Conservation (phyloP, 2,797 vertebrate genomes). For the Leontopithecus rosalia region DNA sequence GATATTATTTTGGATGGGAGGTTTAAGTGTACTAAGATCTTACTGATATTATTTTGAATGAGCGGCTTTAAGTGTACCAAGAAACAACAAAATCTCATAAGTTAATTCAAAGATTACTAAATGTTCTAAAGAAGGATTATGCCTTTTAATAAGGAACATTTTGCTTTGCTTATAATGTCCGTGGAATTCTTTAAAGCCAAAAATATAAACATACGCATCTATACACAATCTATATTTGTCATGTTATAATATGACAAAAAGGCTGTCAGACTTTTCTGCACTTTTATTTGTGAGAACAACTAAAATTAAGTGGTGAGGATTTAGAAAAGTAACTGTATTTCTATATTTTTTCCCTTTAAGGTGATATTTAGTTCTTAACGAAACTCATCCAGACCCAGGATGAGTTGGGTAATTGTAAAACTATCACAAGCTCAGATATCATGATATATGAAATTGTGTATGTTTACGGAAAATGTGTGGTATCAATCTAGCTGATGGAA, state of each 20-base stretch:
- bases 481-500: not conserved
- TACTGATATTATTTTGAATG: not conserved
- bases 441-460: not conserved
- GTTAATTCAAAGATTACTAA: slow-evolving; percentile 24
- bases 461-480: not conserved
- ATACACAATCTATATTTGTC: not conserved
- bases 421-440: not conserved
- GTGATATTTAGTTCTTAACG: not conserved
- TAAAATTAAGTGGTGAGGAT: slow-evolving; percentile 22
- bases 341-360: not conserved
- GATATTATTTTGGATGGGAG: not conserved
- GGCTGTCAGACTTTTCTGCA: not conserved
- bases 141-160: slow-evolving; percentile 11
- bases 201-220: not conserved
- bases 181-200: not conserved
- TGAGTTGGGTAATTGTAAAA: not conserved
- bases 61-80: not conserved
- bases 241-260: not conserved
- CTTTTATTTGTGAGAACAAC: slow-evolving; percentile 28
- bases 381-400: not conserved
- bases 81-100: slow-evolving; percentile 14
- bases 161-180: not conserved
- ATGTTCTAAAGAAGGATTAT: slow-evolving; percentile 11
- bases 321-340: not conserved
- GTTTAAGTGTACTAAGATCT: not conserved